phyloP scores from a whole-genome alignment of 2,888 invertebrate species.

The Hypomecis punctinalis region DNA sequence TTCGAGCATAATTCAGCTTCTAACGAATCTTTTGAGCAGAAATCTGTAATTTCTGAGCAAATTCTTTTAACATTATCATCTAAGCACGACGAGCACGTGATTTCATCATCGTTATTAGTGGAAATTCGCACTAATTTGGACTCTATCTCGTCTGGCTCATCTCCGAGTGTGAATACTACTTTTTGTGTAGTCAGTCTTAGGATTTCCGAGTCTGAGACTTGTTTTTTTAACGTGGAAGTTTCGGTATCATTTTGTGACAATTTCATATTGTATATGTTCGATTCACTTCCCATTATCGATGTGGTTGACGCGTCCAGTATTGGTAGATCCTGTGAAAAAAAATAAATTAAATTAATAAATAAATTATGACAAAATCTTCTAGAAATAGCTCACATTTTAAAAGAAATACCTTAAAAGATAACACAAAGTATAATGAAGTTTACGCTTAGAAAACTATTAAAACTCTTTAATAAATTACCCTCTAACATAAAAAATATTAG shows the following conservation, averaged over 20 bases:
- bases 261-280: constrained; percentile 77
- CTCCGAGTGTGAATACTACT: constrained; percentile 75
- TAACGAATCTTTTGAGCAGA: constrained; percentile 52
- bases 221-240: constrained; percentile 54
- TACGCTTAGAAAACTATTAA: too few species aligned
- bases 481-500: too few species aligned
- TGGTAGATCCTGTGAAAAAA: constrained; percentile 63
- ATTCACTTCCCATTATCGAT: constrained; percentile 81
- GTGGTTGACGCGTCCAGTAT: constrained; percentile 71
- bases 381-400: too few species aligned
- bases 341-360: constrained; percentile 16
- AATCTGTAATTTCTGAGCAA: constrained; percentile 71
- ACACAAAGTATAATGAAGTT: too few species aligned
- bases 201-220: constrained; percentile 76
- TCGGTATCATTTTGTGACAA: constrained; percentile 53
- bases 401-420: too few species aligned
- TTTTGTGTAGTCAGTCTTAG: constrained; percentile 52
- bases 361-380: not conserved
- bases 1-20: constrained; percentile 32
- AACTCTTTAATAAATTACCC: too few species aligned
- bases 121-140: constrained; percentile 70
- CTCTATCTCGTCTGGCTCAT: constrained; percentile 51
- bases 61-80: constrained; percentile 70
- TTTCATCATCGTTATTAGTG: constrained; percentile 70
- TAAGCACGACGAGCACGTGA: constrained; percentile 50